A percentile compares a stretch with the other conserved stretches of the same genome.
These are phyloP conservation scores for Aramus guarauna DNA, from an alignment of 2,113 vertebrate genomes.

Conservation along the genomic window DNA sequence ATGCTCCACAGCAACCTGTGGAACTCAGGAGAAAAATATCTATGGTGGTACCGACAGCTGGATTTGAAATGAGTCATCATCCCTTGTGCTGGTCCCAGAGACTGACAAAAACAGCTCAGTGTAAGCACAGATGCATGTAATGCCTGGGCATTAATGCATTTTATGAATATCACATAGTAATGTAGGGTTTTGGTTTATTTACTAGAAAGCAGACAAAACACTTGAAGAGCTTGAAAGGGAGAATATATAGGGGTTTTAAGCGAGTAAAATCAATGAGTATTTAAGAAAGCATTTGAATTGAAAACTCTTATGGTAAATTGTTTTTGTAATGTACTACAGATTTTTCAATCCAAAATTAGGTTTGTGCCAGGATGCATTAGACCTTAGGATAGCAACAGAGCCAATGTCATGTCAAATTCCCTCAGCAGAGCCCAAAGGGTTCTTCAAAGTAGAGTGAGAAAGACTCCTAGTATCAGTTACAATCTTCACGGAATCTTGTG, in stretches of 20 bases:
- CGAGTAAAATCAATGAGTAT: background rate
- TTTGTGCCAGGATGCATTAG: background rate
- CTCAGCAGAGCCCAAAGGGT: background rate
- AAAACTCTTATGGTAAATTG: background rate
- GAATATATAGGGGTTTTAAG: fast-evolving
- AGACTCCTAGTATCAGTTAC: background rate
- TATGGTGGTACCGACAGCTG: background rate
- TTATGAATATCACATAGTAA: background rate
- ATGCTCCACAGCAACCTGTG: background rate
- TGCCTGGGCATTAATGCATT: background rate
- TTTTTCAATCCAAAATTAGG: background rate
- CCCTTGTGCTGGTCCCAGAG: background rate
- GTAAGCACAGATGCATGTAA: background rate
- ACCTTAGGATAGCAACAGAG: background rate
- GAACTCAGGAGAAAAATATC: background rate
- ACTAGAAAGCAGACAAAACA: background rate
- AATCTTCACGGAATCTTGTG: background rate
- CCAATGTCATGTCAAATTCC: background rate
- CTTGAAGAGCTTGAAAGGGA: background rate
- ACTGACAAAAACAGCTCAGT: background rate
- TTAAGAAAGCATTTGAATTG: background rate
- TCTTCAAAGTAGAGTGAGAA: background rate
- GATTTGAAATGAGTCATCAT: background rate
- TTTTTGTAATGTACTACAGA: background rate
- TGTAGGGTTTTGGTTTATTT: background rate